Evolutionary conservation across 2,888 invertebrate genomes (phyloP).

Genomic region (Apodemia mormo): DNA sequence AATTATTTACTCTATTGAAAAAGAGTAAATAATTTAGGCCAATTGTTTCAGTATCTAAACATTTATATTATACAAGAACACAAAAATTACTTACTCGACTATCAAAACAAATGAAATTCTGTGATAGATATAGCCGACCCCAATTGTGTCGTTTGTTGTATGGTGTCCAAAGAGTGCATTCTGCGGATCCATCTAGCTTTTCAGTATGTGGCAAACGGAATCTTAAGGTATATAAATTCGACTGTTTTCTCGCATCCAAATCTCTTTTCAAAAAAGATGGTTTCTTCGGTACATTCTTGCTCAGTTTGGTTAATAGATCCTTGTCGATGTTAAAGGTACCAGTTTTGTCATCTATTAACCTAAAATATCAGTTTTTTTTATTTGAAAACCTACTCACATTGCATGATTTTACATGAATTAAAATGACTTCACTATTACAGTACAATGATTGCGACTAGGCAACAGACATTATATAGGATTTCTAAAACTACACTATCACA

Average conservation of each 20-base stretch:
- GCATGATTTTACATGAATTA: too few species aligned
- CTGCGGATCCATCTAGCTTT: slow-evolving; percentile 96
- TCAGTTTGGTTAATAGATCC: slow-evolving; percentile 90
- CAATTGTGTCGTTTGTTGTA: slow-evolving; percentile 94
- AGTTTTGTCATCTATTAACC: slow-evolving; percentile 95
- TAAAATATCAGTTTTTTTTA: slow-evolving; percentile 46
- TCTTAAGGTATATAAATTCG: slow-evolving; percentile 92
- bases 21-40: too few species aligned
- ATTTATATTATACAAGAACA: too few species aligned
- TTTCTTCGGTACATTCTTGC: slow-evolving; percentile 94
- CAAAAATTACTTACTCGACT: too few species aligned
- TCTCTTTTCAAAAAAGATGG: slow-evolving; percentile 96
- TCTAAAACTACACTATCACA: too few species aligned
- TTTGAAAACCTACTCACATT: too few species aligned
- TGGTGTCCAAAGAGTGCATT: slow-evolving; percentile 96
- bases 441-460: too few species aligned
- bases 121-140: slow-evolving; percentile 94
- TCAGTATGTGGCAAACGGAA: slow-evolving; percentile 94
- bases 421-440: too few species aligned
- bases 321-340: slow-evolving; percentile 93
- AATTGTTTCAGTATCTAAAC: too few species aligned
- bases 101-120: too few species aligned
- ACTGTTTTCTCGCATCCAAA: slow-evolving; percentile 96
- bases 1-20: too few species aligned
- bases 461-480: too few species aligned